Evolutionary conservation across 2,797 vertebrate species (phyloP).

Genomic region (Xenentodon cancila): DNA sequence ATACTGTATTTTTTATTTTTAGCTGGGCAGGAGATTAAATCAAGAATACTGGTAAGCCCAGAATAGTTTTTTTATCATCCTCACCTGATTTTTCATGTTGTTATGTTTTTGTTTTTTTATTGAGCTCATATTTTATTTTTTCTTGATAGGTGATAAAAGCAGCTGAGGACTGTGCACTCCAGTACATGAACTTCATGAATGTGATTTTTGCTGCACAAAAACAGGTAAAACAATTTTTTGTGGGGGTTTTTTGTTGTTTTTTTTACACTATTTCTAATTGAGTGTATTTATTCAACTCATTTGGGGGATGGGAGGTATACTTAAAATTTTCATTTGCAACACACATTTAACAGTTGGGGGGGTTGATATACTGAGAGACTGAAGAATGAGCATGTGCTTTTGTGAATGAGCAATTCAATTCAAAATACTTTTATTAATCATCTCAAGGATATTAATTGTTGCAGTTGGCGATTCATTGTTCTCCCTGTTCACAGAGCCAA

Average conservation of each 20-base stretch:
- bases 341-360: no score
- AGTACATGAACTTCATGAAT: conserved; percentile 99
- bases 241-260: no score
- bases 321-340: no score
- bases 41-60: conserved; percentile 91
- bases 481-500: no score
- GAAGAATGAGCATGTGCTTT: no score
- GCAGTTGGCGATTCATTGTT: no score
- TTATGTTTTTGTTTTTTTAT: neutral
- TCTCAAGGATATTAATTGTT: no score
- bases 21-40: conserved; percentile 94
- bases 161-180: conserved; percentile 91
- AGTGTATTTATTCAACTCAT: neutral
- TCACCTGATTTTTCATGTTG: neutral
- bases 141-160: conserved; percentile 92
- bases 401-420: no score
- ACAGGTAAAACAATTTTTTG: conserved; percentile 81
- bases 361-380: no score
- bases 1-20: conserved; percentile 18
- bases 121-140: conserved; percentile 10
- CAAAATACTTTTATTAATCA: no score
- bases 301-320: no score
- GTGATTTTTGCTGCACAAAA: conserved; percentile 98
- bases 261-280: neutral
- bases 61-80: neutral